Evolutionary conservation across 2,797 vertebrate species (phyloP).

Genomic region (Xerus rutilus): DNA sequence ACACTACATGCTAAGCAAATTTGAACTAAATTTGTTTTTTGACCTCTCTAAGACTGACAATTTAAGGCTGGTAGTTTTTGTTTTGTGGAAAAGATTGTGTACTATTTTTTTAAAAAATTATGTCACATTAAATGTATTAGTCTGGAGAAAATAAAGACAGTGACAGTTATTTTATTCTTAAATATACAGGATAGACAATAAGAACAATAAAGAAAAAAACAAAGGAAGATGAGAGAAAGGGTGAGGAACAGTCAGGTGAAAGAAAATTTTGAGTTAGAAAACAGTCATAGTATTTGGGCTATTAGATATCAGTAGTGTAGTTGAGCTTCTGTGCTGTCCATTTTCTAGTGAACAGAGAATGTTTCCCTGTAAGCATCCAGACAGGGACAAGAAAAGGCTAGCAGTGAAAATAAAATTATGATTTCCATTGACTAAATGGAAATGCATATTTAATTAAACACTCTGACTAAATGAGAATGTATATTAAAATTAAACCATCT

Average conservation of each 20-base stretch:
- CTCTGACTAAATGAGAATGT: not conserved
- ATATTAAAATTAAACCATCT: not conserved
- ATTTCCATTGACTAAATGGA: not conserved
- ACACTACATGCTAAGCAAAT: not conserved
- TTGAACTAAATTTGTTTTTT: not conserved
- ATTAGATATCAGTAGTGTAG: not conserved
- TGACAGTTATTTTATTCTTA: not conserved
- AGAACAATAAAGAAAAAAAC: not conserved
- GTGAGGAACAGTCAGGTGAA: not conserved
- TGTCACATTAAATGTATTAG: not conserved
- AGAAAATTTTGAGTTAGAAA: constrained; percentile 7
- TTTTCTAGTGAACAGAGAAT: not conserved
- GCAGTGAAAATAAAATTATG: not conserved
- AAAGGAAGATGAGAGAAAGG: not conserved
- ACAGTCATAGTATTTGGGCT: not conserved
- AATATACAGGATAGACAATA: not conserved
- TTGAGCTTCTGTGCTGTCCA: not conserved
- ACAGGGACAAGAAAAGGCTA: not conserved
- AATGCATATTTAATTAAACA: not conserved
- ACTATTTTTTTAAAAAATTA: not conserved
- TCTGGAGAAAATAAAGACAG: not conserved
- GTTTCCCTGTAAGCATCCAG: not conserved
- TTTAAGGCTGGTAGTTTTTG: not conserved
- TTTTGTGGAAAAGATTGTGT: not conserved
- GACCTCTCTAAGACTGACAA: not conserved